Conservation (phyloP, 2,888 invertebrate species). For the Eupeodes latifasciatus region DNA sequence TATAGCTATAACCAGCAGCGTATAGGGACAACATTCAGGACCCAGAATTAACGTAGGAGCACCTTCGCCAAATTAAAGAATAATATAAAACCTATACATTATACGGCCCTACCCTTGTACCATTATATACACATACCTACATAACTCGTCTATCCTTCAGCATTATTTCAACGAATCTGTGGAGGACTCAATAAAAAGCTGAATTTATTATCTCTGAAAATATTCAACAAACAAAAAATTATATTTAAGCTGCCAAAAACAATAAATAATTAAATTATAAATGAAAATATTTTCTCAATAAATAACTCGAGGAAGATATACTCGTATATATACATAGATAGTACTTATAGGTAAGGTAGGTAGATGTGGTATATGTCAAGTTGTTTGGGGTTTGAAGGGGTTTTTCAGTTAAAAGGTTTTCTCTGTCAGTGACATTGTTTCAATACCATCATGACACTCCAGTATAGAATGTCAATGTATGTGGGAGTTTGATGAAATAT, state of each 20-base stretch:
- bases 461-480: too few species aligned
- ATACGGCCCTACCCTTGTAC: neutral
- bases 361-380: too few species aligned
- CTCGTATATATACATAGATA: too few species aligned
- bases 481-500: too few species aligned
- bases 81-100: constrained; percentile 13
- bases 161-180: constrained; percentile 4
- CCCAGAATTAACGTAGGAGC: constrained; percentile 25
- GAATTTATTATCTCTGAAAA: constrained; percentile 75
- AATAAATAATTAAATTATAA: constrained; percentile 83
- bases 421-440: constrained; percentile 2
- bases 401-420: constrained; percentile 14
- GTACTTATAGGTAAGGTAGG: too few species aligned
- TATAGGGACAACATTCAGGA: constrained; percentile 25
- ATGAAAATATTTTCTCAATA: constrained; percentile 83
- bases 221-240: constrained; percentile 78
- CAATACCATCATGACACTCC: neutral
- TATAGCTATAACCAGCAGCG: neutral
- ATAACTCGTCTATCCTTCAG: neutral
- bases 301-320: constrained; percentile 77
- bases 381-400: constrained; percentile 8
- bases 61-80: constrained; percentile 40
- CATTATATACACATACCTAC: neutral
- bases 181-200: constrained; percentile 58
- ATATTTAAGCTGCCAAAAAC: constrained; percentile 84